A percentile compares a stretch with the other conserved stretches of the same genome.
Conservation (phyloP, 2,113 vertebrate species). For the Anarrhichthys ocellatus region DNA sequence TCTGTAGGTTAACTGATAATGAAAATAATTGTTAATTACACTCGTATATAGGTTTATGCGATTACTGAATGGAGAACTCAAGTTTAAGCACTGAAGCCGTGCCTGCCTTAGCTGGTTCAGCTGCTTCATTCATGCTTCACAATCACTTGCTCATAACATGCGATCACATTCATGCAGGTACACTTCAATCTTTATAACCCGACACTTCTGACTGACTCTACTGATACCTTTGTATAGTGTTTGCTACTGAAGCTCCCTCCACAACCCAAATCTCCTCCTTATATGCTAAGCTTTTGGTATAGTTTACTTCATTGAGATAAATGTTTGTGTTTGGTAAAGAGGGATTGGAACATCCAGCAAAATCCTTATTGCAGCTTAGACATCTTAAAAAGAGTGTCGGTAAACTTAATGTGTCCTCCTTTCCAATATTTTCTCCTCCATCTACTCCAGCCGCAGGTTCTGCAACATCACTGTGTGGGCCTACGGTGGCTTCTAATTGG, state of each 20-base stretch:
- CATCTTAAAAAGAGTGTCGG: neutral
- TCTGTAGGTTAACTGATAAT: neutral
- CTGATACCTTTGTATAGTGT: neutral
- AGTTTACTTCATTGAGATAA: neutral
- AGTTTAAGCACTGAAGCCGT: neutral
- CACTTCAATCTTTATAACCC: neutral
- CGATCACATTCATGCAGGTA: neutral
- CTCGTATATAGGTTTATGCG: neutral
- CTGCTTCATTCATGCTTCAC: neutral
- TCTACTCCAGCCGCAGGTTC: neutral
- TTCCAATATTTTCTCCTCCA: neutral
- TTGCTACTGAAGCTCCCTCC: neutral
- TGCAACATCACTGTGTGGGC: slow-evolving; percentile 11
- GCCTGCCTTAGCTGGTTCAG: neutral
- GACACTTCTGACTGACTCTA: neutral
- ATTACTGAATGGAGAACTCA: neutral
- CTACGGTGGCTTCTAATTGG: slow-evolving; percentile 64
- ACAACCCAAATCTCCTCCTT: neutral
- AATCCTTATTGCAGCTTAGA: neutral
- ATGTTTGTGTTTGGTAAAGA: slow-evolving; percentile 1
- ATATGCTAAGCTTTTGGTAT: neutral
- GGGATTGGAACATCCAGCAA: neutral
- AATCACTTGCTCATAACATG: neutral
- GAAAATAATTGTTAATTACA: neutral
- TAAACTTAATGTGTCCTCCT: neutral